Evolutionary conservation across 92 coral and sea anemone genomes (phyloP).

Genomic region (Hydrozoanthus gracilis): DNA sequence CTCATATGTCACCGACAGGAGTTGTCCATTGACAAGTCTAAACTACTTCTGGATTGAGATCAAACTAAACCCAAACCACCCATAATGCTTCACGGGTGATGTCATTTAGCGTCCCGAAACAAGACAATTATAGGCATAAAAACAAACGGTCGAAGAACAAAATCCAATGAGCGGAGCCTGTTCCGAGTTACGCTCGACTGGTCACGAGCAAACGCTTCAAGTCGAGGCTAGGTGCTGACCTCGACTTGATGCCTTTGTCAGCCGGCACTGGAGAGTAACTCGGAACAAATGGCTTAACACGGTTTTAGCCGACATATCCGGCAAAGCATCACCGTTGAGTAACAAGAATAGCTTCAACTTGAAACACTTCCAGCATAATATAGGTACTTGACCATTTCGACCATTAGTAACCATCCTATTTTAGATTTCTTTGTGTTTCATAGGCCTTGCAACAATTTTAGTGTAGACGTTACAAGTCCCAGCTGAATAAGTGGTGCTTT

Average conservation of each 20-base stretch:
- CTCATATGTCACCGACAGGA: no score
- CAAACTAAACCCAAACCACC: neutral
- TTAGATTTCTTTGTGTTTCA: neutral
- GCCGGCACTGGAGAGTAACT: no score
- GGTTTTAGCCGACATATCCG: neutral
- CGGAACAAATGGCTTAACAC: no score
- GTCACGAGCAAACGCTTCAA: no score
- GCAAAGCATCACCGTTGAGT: conserved; percentile 11
- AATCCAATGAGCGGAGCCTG: no score
- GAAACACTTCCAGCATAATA: neutral
- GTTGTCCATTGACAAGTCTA: no score
- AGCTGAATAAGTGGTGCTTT: conserved; percentile 97
- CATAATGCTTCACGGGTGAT: neutral
- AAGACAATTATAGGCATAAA: neutral
- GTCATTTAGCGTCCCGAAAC: neutral
- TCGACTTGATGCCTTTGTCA: no score
- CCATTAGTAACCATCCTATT: neutral
- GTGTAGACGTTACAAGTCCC: conserved; percentile 78
- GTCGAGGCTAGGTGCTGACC: no score
- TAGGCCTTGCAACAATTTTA: neutral
- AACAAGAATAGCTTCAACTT: neutral
- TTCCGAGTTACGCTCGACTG: no score
- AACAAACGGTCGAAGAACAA: neutral
- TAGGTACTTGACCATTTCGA: neutral
- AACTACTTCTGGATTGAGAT: no score